Evolutionary conservation across 2,113 vertebrate species (phyloP), one percentile per base, ranked within the genome.

Genomic region (Catharus bicknelli): DNA sequence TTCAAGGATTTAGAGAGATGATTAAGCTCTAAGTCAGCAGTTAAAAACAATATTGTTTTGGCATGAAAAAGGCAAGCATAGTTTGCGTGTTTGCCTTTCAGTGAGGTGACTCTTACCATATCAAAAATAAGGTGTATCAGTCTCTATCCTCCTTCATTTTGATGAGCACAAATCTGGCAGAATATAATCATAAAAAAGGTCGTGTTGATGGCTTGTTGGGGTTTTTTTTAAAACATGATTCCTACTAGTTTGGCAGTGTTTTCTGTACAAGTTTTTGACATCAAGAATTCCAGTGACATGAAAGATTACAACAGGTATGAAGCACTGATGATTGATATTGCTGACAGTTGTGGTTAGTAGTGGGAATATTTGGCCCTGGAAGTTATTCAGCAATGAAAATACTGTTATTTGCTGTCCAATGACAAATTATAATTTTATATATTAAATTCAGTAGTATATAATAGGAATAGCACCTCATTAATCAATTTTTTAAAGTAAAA

Each of bases 11-110:
- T 70, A 63, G 75, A 55, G 61, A 76, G 40, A 77, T 78, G 36
- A 81, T 83, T 86, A 86, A 93, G 25, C n/a, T 86, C 53, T 64
- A 96, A 64, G 22, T 67, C 83, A 84, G 51, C 69, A 90, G 58
- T 82, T 86, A 75, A 90, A 85, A 93, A 17, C 1, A 0, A 26
- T 68, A 29, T 29, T 84, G 42, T 76, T 93, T 92, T 85, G 66
- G 54, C 58, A 73, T 38, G 16, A 66, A 84, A 96, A 82, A 86
- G 27, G 26, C 68, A 67, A 77, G 43, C 21, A 16, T 14, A 45
- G 45, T 55, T 95, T 61, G n/a, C 30, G 23, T 54, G n/a, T 83
- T 91, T 61, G 45, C 32, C 38, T 93, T 93, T 55, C 47, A 34
- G 27, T 34, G 62, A 76, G 26, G 43, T 55, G 47, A 90, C 63